A percentile compares a stretch with the other conserved stretches of the same genome.
phyloP scores from a whole-genome alignment of 1,140 invertebrate genomes.

The Chlorops oryzae region DNA sequence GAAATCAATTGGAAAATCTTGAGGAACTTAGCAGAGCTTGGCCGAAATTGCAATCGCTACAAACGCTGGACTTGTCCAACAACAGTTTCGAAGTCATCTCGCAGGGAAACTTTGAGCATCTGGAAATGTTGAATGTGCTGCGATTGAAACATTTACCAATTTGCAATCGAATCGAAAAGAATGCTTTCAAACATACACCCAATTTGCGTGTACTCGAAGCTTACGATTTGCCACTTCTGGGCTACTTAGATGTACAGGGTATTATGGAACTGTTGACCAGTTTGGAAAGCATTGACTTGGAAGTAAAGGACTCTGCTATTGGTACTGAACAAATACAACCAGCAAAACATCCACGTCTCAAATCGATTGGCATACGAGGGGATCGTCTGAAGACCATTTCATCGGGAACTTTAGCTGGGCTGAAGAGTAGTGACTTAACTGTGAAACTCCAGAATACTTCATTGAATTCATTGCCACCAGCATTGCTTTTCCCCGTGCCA shows the following conservation, averaged over 20 bases:
- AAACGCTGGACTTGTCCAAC: constrained; percentile 66
- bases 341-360: constrained; percentile 70
- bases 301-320: constrained; percentile 76
- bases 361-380: constrained; percentile 67
- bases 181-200: constrained; percentile 65
- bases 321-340: constrained; percentile 76
- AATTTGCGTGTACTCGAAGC: constrained; percentile 65
- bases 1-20: constrained; percentile 63
- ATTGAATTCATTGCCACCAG: constrained; percentile 65
- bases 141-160: constrained; percentile 62
- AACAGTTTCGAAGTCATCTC: constrained; percentile 69
- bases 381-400: constrained; percentile 68
- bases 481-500: constrained; percentile 81
- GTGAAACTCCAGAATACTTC: constrained; percentile 75
- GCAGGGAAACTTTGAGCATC: constrained; percentile 65
- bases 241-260: constrained; percentile 77
- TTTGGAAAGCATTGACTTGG: constrained; percentile 69
- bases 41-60: constrained; percentile 61
- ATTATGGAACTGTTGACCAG: constrained; percentile 65
- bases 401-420: constrained; percentile 73
- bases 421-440: constrained; percentile 63
- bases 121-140: constrained; percentile 60
- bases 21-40: constrained; percentile 57
- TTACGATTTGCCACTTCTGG: constrained; percentile 68
- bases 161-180: constrained; percentile 73